Conservation (phyloP, 2,888 invertebrate genomes). For the Dynastes hyllus region DNA sequence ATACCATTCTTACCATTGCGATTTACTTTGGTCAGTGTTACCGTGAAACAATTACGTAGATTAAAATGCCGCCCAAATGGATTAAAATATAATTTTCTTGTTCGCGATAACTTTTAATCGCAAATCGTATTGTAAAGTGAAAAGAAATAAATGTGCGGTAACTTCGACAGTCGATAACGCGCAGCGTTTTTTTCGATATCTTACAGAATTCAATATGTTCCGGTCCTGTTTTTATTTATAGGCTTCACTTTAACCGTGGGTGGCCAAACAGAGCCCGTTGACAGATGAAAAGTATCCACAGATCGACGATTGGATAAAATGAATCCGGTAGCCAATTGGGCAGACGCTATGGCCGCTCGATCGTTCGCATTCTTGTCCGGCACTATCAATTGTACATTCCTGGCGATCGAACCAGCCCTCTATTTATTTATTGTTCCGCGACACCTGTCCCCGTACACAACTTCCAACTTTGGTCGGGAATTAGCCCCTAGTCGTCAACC, state of each 20-base stretch:
- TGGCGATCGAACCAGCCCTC: slow-evolving; percentile 51
- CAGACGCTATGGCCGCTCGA: slow-evolving; percentile 65
- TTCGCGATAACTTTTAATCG: neutral
- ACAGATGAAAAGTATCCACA: slow-evolving; percentile 72
- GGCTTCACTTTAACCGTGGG: slow-evolving; percentile 69
- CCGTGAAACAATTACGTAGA: neutral
- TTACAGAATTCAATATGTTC: slow-evolving; percentile 33
- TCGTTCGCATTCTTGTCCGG: slow-evolving; percentile 53
- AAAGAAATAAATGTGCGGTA: slow-evolving; percentile 23
- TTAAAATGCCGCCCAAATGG: neutral
- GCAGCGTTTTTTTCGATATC: slow-evolving; percentile 13
- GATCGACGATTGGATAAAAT: slow-evolving; percentile 72
- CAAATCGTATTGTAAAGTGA: neutral
- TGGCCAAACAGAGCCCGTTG: slow-evolving; percentile 68
- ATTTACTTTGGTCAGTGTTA: neutral
- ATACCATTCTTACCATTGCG: neutral
- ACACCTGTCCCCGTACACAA: slow-evolving; percentile 57
- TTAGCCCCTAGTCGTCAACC: slow-evolving; percentile 47
- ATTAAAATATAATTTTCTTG: slow-evolving; percentile 2
- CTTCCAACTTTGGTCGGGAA: slow-evolving; percentile 50
- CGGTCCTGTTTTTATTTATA: slow-evolving; percentile 66
- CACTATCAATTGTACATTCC: slow-evolving; percentile 58
- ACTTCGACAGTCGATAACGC: slow-evolving; percentile 2
- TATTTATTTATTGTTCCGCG: slow-evolving; percentile 57
- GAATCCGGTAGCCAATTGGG: slow-evolving; percentile 72